phyloP scores from a whole-genome alignment of 1,140 invertebrate genomes.

The Diabrotica virgifera region DNA sequence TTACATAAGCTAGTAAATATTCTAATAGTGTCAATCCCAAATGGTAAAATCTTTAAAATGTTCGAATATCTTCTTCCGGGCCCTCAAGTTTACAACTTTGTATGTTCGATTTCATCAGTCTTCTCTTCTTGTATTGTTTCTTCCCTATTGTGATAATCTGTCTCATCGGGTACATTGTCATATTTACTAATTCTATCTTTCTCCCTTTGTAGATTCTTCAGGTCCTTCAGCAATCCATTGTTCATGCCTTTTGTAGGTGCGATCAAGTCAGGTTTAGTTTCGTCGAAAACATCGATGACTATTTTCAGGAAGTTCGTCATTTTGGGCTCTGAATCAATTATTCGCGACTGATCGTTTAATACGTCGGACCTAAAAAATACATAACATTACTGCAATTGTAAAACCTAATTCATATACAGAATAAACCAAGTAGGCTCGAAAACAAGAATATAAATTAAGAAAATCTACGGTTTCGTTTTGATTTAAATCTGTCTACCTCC shows the following conservation, averaged over 20 bases:
- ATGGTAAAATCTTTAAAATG: no score
- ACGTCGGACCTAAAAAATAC: constrained; percentile 9
- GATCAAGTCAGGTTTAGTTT: constrained; percentile 18
- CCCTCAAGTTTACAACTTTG: constrained; percentile 23
- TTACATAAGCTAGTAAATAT: no score
- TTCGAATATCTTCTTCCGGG: no score
- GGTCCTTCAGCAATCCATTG: constrained; percentile 20
- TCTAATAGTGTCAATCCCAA: no score
- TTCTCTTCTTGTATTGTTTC: constrained; percentile 30
- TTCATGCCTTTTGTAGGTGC: constrained; percentile 10
- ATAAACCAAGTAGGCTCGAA: no score
- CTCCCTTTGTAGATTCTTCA: constrained; percentile 25
- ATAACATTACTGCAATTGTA: no score
- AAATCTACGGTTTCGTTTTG: no score
- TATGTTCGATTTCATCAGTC: constrained; percentile 31
- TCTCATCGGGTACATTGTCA: constrained; percentile 27
- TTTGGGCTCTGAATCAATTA: constrained; percentile 15
- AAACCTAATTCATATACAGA: no score
- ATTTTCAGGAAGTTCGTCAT: constrained; percentile 25
- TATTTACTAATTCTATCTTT: constrained; percentile 32
- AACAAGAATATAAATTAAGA: no score
- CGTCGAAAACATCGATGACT: constrained; percentile 24
- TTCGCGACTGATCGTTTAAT: constrained; percentile 22
- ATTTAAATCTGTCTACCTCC: no score
- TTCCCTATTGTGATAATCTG: constrained; percentile 19